Evolutionary conservation across 2,888 invertebrate species (phyloP).

Genomic region (Trissoscelio sp.): DNA sequence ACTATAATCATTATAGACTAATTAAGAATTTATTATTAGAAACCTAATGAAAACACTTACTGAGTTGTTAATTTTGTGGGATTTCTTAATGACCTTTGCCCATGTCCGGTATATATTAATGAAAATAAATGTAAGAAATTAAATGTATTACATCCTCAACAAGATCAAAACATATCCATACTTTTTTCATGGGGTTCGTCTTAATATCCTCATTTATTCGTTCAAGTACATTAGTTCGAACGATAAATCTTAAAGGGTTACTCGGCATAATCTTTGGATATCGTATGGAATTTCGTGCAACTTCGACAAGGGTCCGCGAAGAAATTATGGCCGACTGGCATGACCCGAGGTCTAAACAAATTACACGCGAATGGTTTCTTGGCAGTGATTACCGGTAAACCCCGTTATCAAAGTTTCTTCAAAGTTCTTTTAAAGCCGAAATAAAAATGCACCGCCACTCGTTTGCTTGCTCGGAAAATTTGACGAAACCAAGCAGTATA

Average conservation of each 20-base stretch:
- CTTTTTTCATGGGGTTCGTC: conserved; percentile 4
- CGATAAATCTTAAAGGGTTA: conserved; percentile 54
- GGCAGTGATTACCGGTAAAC: conserved; percentile 81
- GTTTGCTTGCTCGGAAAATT: background rate
- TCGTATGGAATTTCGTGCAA: conserved; percentile 65
- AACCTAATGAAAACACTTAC: too few relatives aligned
- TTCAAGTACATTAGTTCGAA: conserved; percentile 49
- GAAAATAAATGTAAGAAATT: too few relatives aligned
- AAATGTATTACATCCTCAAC: too few relatives aligned
- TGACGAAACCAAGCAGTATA: background rate
- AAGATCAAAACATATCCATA: too few relatives aligned
- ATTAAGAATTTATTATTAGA: too few relatives aligned
- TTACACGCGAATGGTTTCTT: conserved; percentile 81
- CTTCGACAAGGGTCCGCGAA: conserved; percentile 68
- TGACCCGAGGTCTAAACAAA: conserved; percentile 81
- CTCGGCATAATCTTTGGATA: conserved; percentile 46
- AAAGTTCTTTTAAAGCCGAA: conserved; percentile 32
- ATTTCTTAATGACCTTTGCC: too few relatives aligned
- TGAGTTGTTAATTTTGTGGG: too few relatives aligned
- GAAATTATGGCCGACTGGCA: conserved; percentile 75
- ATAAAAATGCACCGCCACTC: background rate
- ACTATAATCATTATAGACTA: too few relatives aligned
- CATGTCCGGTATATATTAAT: too few relatives aligned
- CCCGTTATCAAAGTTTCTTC: conserved; percentile 79
- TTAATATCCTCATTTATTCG: conserved; percentile 34